phyloP scores from a whole-genome alignment of 2,888 invertebrate species.

The Drosophila pseudotalamancana region DNA sequence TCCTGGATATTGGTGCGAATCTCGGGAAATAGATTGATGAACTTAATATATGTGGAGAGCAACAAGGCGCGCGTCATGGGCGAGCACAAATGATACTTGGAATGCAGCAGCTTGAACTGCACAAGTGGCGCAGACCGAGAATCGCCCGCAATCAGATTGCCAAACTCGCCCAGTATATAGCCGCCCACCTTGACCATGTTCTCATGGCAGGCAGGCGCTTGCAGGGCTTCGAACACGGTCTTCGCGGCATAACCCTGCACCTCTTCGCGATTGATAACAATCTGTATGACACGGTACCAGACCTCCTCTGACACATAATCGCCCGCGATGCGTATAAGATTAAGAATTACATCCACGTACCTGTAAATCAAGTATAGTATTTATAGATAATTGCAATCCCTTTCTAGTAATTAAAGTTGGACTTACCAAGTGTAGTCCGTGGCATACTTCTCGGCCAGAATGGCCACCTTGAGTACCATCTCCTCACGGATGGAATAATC shows the following conservation, averaged over 20 bases:
- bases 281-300: slow-evolving; percentile 99
- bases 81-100: slow-evolving; percentile 99
- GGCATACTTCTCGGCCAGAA: slow-evolving; percentile 99
- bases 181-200: slow-evolving; percentile 99
- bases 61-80: slow-evolving; percentile 98
- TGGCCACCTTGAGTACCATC: slow-evolving; percentile 99
- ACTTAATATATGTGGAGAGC: slow-evolving; percentile 99
- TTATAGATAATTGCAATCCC: no score
- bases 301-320: slow-evolving; percentile 99
- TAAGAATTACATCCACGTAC: slow-evolving; percentile 97
- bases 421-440: slow-evolving; percentile 98
- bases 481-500: slow-evolving; percentile 99
- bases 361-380: slow-evolving; percentile 59
- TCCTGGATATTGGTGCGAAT: slow-evolving; percentile 98
- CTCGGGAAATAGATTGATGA: slow-evolving; percentile 99
- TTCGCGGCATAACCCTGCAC: slow-evolving; percentile 99
- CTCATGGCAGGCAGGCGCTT: slow-evolving; percentile 99
- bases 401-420: background rate
- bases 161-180: slow-evolving; percentile 99
- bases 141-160: slow-evolving; percentile 99
- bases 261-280: slow-evolving; percentile 99
- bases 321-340: slow-evolving; percentile 99
- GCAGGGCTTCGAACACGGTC: slow-evolving; percentile 99
- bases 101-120: slow-evolving; percentile 99
- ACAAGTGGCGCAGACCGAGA: slow-evolving; percentile 98